Evolutionary conservation across 2,797 vertebrate species (phyloP).

Genomic region (Mastacembelus armatus): DNA sequence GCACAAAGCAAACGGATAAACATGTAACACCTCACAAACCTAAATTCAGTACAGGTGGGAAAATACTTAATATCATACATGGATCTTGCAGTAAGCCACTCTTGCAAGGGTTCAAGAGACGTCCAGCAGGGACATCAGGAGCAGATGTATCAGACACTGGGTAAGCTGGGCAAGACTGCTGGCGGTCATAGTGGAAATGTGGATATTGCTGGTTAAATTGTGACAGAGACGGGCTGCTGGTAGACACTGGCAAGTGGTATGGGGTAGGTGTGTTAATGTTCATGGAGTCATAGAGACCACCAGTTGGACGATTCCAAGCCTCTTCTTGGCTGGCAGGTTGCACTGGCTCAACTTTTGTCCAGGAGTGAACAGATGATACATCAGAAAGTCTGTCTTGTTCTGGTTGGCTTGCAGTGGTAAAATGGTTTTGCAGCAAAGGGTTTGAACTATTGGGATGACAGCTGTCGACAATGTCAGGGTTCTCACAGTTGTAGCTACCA

Average conservation of each 20-base stretch:
- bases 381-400: constrained; percentile 31
- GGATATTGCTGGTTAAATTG: constrained; percentile 50
- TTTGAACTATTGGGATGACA: background rate
- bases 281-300: constrained; percentile 31
- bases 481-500: constrained; percentile 83
- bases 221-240: constrained; percentile 55
- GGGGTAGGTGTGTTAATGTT: background rate
- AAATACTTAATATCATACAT: constrained; percentile 53
- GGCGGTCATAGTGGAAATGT: constrained; percentile 51
- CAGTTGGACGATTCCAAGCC: background rate
- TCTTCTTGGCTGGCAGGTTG: constrained; percentile 49
- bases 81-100: constrained; percentile 46
- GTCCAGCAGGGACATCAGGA: constrained; percentile 43
- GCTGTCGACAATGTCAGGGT: constrained; percentile 43
- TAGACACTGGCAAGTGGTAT: constrained; percentile 29
- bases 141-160: constrained; percentile 64
- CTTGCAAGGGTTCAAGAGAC: constrained; percentile 30
- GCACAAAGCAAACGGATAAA: constrained; percentile 50
- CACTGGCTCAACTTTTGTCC: constrained; percentile 69
- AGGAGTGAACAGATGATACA: constrained; percentile 80
- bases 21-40: background rate
- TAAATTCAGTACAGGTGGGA: background rate
- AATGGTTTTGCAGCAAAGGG: constrained; percentile 17
- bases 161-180: constrained; percentile 72
- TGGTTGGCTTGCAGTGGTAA: constrained; percentile 15